A percentile compares a stretch with the other conserved stretches of the same genome.
These are phyloP conservation scores for Gymnopithys bicolor DNA, from an alignment of 2,797 vertebrate species.

Conservation along the genomic window DNA sequence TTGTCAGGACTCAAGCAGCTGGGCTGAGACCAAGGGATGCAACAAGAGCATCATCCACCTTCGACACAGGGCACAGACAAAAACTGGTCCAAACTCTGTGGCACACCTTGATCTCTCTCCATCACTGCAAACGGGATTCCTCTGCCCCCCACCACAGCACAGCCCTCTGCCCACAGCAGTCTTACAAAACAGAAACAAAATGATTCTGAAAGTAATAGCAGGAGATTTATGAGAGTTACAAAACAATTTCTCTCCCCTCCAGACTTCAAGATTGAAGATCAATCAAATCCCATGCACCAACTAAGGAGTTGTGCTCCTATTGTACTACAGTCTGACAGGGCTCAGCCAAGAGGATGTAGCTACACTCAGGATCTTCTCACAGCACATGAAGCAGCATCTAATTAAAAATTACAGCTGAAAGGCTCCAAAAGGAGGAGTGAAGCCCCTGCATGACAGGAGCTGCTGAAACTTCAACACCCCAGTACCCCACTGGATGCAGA, in stretches of 20 bases:
- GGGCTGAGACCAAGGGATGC: background rate
- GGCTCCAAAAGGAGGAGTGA: background rate
- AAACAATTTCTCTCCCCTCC: background rate
- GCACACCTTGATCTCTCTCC: background rate
- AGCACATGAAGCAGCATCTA: background rate
- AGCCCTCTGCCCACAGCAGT: background rate
- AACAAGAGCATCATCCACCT: background rate
- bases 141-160: background rate
- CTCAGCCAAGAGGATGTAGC: background rate
- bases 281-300: background rate
- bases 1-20: background rate
- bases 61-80: background rate
- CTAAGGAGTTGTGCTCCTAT: background rate
- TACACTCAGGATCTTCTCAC: background rate
- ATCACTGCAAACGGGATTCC: background rate
- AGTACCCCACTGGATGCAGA: background rate
- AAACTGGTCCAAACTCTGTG: background rate
- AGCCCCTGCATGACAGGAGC: background rate
- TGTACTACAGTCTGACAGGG: background rate
- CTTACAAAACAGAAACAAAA: background rate
- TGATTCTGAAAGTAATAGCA: background rate
- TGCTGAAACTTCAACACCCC: background rate
- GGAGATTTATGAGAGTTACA: background rate
- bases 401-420: background rate
- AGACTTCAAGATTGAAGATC: constrained; percentile 1